Evolutionary conservation across 2,888 invertebrate species (phyloP).

Genomic region (Tiliacea citrago): DNA sequence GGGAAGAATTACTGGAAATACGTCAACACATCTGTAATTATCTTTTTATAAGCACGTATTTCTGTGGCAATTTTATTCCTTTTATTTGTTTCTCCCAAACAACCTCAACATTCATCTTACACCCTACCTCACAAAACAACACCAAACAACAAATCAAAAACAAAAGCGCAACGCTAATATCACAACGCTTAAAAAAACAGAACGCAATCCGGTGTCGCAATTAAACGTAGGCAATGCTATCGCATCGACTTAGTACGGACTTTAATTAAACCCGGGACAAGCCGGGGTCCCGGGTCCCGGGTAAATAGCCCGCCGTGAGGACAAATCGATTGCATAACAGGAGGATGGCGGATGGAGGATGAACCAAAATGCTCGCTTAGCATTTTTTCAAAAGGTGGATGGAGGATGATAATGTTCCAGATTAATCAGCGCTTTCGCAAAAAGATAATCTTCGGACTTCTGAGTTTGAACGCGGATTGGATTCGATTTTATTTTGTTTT

Average conservation of each 20-base stretch:
- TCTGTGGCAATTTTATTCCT: not conserved
- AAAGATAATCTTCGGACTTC: constrained; percentile 57
- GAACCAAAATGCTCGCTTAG: constrained; percentile 54
- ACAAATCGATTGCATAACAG: constrained; percentile 65
- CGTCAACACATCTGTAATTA: not conserved
- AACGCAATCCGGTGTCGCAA: constrained; percentile 61
- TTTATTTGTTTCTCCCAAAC: not conserved
- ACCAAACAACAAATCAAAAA: constrained; percentile 22
- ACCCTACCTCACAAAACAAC: not conserved
- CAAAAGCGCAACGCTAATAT: constrained; percentile 45
- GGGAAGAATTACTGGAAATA: not conserved
- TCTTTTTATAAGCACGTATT: not conserved
- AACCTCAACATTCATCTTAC: not conserved
- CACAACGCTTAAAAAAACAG: constrained; percentile 51
- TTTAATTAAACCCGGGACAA: constrained; percentile 69
- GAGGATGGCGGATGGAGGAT: constrained; percentile 22
- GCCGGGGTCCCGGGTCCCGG: constrained; percentile 52
- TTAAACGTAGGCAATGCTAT: constrained; percentile 64
- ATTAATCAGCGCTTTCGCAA: constrained; percentile 56
- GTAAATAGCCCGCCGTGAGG: constrained; percentile 63
- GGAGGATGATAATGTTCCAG: constrained; percentile 53
- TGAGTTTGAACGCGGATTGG: constrained; percentile 45
- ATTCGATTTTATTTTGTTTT: constrained; percentile 42
- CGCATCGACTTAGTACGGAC: constrained; percentile 65
- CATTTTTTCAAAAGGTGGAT: constrained; percentile 61